Percentiles rank a stretch among this genome's conserved stretches.
phyloP scores from a whole-genome alignment of 2,797 vertebrate genomes.

The Acridotheres tristis region DNA sequence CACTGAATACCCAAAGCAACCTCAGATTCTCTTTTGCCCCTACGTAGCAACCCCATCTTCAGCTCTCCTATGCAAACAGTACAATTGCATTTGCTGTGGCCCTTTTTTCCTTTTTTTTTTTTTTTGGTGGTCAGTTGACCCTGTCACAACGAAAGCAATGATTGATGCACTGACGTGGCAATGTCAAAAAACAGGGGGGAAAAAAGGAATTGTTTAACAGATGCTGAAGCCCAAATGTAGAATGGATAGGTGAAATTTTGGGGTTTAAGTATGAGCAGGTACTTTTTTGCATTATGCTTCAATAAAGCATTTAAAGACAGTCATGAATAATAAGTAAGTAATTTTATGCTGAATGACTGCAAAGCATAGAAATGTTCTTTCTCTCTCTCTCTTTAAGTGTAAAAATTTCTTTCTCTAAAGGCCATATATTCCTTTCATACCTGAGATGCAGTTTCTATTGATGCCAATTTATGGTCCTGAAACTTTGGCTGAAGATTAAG shows the following conservation, averaged over 20 bases:
- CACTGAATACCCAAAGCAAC: not conserved
- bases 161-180: not conserved
- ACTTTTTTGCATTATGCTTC: slow-evolving; percentile 59
- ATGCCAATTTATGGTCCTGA: slow-evolving; percentile 54
- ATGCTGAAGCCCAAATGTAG: not conserved
- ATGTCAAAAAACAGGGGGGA: not conserved
- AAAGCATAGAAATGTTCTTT: slow-evolving; percentile 8
- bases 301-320: slow-evolving; percentile 66
- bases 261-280: slow-evolving; percentile 19
- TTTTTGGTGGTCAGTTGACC: rapidly evolving
- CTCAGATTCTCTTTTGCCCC: not conserved
- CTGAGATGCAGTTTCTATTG: slow-evolving; percentile 22
- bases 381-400: slow-evolving; percentile 22
- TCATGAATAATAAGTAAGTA: slow-evolving; percentile 70
- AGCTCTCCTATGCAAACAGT: not conserved
- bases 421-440: slow-evolving; percentile 47
- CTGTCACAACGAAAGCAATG: not conserved
- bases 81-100: not conserved
- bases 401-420: slow-evolving; percentile 48
- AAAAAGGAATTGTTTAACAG: not conserved
- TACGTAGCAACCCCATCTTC: not conserved
- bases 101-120: not conserved
- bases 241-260: not conserved
- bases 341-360: slow-evolving; percentile 68
- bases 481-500: slow-evolving; percentile 39